Evolutionary conservation across 2,797 vertebrate species (phyloP).

Genomic region (Lacerta agilis): DNA sequence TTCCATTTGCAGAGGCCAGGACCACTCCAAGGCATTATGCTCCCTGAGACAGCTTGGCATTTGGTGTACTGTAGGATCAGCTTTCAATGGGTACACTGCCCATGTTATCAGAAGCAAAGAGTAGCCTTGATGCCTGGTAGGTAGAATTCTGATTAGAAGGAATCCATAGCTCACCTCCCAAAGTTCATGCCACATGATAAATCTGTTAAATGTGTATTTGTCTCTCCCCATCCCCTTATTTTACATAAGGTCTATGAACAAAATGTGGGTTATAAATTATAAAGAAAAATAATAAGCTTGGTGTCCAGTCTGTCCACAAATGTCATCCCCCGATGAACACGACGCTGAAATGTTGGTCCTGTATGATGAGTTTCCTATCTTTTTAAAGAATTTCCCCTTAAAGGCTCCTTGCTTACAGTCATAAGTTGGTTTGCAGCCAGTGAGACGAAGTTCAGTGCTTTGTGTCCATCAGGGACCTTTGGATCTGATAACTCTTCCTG

Average conservation of each 20-base stretch:
- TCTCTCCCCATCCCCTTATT: neutral
- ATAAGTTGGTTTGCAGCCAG: slow-evolving; percentile 68
- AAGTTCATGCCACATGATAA: neutral
- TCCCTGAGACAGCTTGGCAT: neutral
- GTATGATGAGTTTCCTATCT: slow-evolving; percentile 31
- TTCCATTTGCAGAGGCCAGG: neutral
- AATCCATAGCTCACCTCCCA: neutral
- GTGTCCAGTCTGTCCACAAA: neutral
- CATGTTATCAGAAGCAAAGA: neutral
- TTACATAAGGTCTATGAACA: too few relatives aligned
- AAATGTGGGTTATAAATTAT: too few relatives aligned
- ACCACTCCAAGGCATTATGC: neutral
- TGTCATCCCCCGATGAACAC: neutral
- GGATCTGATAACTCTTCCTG: slow-evolving; percentile 62
- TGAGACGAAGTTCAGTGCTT: slow-evolving; percentile 57
- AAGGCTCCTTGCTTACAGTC: slow-evolving; percentile 64
- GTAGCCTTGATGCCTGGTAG: neutral
- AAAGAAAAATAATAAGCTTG: neutral
- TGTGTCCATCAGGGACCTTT: slow-evolving; percentile 42
- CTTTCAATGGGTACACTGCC: neutral
- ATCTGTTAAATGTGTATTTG: neutral
- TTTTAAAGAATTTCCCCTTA: slow-evolving; percentile 55
- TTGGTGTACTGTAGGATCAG: neutral
- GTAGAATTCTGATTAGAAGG: neutral
- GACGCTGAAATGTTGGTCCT: neutral